Conservation (phyloP, 1,140 invertebrate genomes). For the Pristionchus pacificus region DNA sequence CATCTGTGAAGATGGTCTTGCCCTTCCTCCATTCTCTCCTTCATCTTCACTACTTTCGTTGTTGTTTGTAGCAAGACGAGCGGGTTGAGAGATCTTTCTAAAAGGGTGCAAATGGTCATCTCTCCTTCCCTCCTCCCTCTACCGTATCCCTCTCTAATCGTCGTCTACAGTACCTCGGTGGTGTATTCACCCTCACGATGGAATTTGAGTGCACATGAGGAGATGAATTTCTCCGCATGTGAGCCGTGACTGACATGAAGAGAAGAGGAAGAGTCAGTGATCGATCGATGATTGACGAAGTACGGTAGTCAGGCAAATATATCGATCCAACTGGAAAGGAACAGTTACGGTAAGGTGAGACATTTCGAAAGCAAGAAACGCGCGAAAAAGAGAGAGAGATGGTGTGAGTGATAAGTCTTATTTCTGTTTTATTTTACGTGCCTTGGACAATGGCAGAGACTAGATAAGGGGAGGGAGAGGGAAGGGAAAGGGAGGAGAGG, state of each 20-base stretch:
- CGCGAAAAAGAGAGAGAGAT: too few species aligned
- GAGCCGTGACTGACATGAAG: too few species aligned
- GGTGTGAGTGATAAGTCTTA: constrained; percentile 1
- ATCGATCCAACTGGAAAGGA: too few species aligned
- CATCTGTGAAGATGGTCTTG: too few species aligned
- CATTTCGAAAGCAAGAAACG: too few species aligned
- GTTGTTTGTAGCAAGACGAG: neutral
- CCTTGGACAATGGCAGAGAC: constrained; percentile 3
- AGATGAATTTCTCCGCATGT: neutral
- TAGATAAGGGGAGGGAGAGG: neutral
- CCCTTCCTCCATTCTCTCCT: too few species aligned
- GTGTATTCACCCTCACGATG: neutral
- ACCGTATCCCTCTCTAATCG: neutral
- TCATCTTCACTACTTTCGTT: neutral
- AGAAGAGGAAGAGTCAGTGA: too few species aligned
- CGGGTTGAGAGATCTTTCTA: neutral
- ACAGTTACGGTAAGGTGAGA: too few species aligned
- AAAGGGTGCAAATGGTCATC: neutral
- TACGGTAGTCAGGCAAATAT: too few species aligned
- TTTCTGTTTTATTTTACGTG: constrained; percentile 4
- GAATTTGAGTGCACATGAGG: neutral
- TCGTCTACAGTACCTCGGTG: neutral
- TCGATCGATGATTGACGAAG: too few species aligned
- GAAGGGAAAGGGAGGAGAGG: neutral
- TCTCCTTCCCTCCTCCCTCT: neutral